Base-by-base conservation (phyloP, 2,888 invertebrate species). In the Agonopterix heracliana region DNA sequence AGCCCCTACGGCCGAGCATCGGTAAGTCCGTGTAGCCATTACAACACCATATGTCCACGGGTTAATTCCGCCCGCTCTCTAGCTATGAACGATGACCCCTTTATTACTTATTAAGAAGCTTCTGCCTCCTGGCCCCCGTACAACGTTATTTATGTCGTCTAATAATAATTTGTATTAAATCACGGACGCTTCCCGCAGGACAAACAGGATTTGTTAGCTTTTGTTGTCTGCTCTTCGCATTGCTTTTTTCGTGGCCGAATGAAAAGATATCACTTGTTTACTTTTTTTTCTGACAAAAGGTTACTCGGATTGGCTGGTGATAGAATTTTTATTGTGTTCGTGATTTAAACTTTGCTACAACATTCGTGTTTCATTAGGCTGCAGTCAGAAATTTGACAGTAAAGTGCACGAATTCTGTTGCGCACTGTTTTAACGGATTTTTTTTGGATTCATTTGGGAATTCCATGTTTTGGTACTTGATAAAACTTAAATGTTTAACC, bases 101-200 rank as follows among this genome's bases (percentile, higher is more conserved):
- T 87, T 88, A 87, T 87, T 88, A 87, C 83, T 87, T 87, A 88
- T 87, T 87, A 87, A 88, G 82, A 74, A 85, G 83, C 78, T 75
- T 64, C 69, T 66, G 73, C 69, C 68, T 61, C 66, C 64, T 66
- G 66, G 53, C 79, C 80, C 82, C 76, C 66, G 74, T 71, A 72
- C 77, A 68, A 64, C 71, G 85, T 87, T 87, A 88, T 88, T 87
- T 88, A 88, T 87, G 86, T 85, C 71, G 73, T 83, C 84, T 86
- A 88, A 88, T 87, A 88, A 88, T 88, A 87, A 88, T 88, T 88
- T 88, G 88, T 88, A 88, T 87, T 88, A 87, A 88, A 88, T 88
- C 88, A 85, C 85, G 75, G 68, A 67, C 74, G 80, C 78, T 78
- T 76, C 78, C 78, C 77, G 72, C 78, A 71, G 81, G 81, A 82